A percentile compares a stretch with the other conserved stretches of the same genome.
These are phyloP conservation scores for Corythornis leucogaster DNA, from an alignment of 2,797 vertebrate genomes.

Conservation along the genomic window DNA sequence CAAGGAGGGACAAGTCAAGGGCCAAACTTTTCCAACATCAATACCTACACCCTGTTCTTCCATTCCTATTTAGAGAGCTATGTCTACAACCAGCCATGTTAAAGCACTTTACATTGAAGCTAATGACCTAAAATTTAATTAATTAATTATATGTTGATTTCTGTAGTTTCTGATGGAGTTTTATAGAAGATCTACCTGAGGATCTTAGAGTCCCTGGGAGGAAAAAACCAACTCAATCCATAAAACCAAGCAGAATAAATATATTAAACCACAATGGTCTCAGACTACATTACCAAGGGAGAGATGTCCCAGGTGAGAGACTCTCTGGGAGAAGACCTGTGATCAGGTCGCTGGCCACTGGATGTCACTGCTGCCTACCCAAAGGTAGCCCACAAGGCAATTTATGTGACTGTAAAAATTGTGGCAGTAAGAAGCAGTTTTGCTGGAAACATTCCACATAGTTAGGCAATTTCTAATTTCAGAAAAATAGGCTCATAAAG, in stretches of 20 bases:
- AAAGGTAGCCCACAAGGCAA: slow-evolving; percentile 73
- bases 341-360: slow-evolving; percentile 76
- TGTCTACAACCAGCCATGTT: not conserved
- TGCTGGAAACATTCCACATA: slow-evolving; percentile 75
- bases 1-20: not conserved
- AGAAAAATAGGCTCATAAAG: slow-evolving; percentile 82
- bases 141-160: not conserved
- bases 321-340: slow-evolving; percentile 54
- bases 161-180: not conserved
- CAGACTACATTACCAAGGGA: not conserved
- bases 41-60: not conserved
- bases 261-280: not conserved
- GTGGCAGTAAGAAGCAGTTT: slow-evolving; percentile 76
- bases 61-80: not conserved
- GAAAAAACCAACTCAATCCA: not conserved
- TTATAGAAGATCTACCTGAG: not conserved
- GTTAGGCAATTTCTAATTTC: slow-evolving; percentile 82
- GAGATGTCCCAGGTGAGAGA: not conserved
- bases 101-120: not conserved
- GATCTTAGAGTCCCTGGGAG: not conserved
- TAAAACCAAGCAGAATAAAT: not conserved
- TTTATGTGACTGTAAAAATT: slow-evolving; percentile 81
- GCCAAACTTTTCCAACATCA: not conserved
- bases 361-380: slow-evolving; percentile 81
- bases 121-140: not conserved